Base-by-base conservation (phyloP, 2,888 invertebrate genomes). In the Ormyrus labotus region DNA sequence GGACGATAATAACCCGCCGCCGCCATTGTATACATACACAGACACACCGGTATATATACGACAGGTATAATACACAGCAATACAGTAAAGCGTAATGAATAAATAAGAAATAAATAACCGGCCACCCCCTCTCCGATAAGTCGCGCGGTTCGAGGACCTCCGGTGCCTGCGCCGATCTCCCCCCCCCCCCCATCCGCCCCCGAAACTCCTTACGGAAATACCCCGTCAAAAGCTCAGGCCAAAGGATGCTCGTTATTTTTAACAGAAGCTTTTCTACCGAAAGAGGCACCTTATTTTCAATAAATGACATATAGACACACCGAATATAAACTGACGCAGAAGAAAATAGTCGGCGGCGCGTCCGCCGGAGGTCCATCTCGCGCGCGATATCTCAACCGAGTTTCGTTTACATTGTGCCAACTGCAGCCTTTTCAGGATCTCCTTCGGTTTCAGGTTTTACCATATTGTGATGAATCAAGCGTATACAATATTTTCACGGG, bases 391-490 rank as follows among this genome's bases (percentile, higher is more conserved):
- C 50, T 60, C 68, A 71, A 82, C 80, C 68, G 68, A 72, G 63
- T 78, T 82, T 82, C 65, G 61, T 80, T 82, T 82, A 72, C 55
- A 81, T 80, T 82, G 82, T 82, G 82, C 82, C 82, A 82, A 82
- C 64, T 78, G 65, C 77, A 82, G 74, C 72, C 77, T 81, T 78
- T 80, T 78, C 80, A 80, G 74, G 70, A 67, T 74, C 69, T 77
- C 74, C 68, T 74, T 80, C 73, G 78, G 74, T 79, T 80, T 82
- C 80, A 77, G 67, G 48, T 64, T 77, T 79, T 64, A 71, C 55
- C 61, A 67, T 67, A 79, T 72, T 76, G 78, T 68, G 72, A 79
- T 79, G 68, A 75, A 74, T 75, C 58, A 61, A 74, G 73, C 53
- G 67, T 57, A 70, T 70, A 70, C 73, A 77, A 81, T 81, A 77